Evolutionary conservation across 1,140 invertebrate genomes (phyloP), one percentile per base, ranked within the genome.

Genomic region (Anastrepha obliqua): DNA sequence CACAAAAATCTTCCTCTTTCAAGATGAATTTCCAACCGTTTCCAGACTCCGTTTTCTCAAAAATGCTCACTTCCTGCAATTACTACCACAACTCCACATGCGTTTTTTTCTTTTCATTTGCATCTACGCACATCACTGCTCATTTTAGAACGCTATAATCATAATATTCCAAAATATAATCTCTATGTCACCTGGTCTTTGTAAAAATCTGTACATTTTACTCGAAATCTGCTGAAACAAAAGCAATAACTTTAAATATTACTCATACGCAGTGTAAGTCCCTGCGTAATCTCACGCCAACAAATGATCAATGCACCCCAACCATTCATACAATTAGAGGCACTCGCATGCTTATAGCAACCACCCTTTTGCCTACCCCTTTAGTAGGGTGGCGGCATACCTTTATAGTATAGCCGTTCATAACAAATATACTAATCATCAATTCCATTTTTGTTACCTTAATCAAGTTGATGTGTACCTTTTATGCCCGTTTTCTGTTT

Each of bases 391-490:
- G n/a, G n/a, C n/a, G n/a, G n/a, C n/a, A n/a, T n/a, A 29, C 29
- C 0, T 29, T 55, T 55, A 55, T 55, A 11, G 6, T 11, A 55
- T 55, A 55, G 6, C 51, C 11, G 51, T 11, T 55, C 4, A 81
- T 81, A 81, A 51, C 47, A 81, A 81, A 55, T 81, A 81, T 81
- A 81, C 47, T 81, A 81, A 81, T 81, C 74, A 81, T 81, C 44
- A 55, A 81, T 81, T 81, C 74, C 74, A 81, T 51, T 81, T 81
- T 81, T 81, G 74, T 51, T 81, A 81, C 74, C 74, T 81, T 81
- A 55, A 81, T 81, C 74, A 81, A 81, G 42, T 55, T 81, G 74
- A 81, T 81, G 74, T 81, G 67, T n/a, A 81, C 44, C 44, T 55
- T 81, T 51, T 20, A n/a, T 51, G 74, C 44, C n/a, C 44, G n/a